phyloP scores from a whole-genome alignment of 2,888 invertebrate species.

The Agrochola circellaris region DNA sequence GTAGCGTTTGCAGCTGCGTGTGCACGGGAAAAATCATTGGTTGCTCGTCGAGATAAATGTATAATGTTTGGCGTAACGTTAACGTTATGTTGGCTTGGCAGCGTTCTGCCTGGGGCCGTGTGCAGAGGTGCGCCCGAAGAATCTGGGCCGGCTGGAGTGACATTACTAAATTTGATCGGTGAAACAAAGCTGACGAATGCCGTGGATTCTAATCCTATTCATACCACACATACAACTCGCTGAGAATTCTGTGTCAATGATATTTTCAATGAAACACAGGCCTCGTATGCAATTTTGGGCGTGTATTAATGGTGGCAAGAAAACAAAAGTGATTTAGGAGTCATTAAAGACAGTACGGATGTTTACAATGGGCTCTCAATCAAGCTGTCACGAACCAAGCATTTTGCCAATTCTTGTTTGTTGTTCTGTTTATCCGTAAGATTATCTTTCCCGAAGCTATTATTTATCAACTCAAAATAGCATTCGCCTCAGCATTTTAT shows the following conservation, averaged over 20 bases:
- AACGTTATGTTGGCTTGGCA: constrained; percentile 85
- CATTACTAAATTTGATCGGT: constrained; percentile 89
- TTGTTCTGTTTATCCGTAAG: constrained; percentile 56
- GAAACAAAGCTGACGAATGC: constrained; percentile 85
- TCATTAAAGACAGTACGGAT: constrained; percentile 46
- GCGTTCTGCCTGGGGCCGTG: constrained; percentile 86
- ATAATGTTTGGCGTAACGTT: constrained; percentile 79
- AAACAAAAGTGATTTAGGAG: constrained; percentile 40
- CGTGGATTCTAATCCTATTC: constrained; percentile 76
- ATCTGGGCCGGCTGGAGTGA: constrained; percentile 90
- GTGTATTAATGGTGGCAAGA: constrained; percentile 43
- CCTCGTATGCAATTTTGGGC: constrained; percentile 34
- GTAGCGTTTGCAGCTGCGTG: constrained; percentile 74
- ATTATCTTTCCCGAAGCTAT: constrained; percentile 61
- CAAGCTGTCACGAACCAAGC: constrained; percentile 57
- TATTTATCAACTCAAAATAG: constrained; percentile 62
- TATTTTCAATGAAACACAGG: constrained; percentile 56
- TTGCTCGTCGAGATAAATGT: constrained; percentile 81
- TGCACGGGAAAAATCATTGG: constrained; percentile 83
- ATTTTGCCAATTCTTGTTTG: constrained; percentile 67
- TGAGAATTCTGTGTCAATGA: constrained; percentile 61
- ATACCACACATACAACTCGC: constrained; percentile 57
- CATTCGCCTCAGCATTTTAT: constrained; percentile 40
- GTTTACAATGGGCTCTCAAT: constrained; percentile 65
- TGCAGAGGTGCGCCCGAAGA: constrained; percentile 86